Percentiles rank a stretch among this genome's conserved stretches.
Conservation (phyloP, 2,113 vertebrate genomes). For the Asarcornis scutulata region DNA sequence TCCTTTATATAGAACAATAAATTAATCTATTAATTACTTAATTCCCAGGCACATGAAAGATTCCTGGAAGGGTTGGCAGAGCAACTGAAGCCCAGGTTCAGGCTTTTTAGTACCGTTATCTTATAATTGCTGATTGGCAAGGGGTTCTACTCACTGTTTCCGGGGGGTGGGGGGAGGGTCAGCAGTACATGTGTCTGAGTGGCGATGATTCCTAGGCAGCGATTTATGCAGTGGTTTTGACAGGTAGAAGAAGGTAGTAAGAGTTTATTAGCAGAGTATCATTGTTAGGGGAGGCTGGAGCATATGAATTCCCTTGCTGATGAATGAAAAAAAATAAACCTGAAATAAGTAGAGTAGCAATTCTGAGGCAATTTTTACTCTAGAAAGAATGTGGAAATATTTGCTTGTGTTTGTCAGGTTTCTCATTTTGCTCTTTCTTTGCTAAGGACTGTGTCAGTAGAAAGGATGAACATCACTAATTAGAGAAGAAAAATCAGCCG, state of each 20-base stretch:
- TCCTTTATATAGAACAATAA: constrained; percentile 7
- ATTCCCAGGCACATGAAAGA: constrained; percentile 8
- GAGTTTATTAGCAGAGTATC: constrained; percentile 35
- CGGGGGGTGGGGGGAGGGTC: background rate
- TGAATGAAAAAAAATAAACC: constrained; percentile 27
- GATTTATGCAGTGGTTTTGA: constrained; percentile 16
- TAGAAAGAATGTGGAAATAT: constrained; percentile 37
- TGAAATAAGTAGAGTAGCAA: background rate
- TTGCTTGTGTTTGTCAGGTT: constrained; percentile 17
- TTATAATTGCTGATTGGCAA: constrained; percentile 62
- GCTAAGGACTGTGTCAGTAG: background rate
- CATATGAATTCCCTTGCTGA: constrained; percentile 12
- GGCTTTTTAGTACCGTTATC: constrained; percentile 56
- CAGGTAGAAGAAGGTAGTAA: constrained; percentile 33
- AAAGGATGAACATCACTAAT: constrained; percentile 45
- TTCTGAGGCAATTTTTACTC: constrained; percentile 32
- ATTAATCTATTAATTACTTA: constrained; percentile 52
- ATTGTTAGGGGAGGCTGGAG: background rate
- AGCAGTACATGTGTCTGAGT: background rate
- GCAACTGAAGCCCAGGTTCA: constrained; percentile 8
- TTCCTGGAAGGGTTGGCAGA: constrained; percentile 36
- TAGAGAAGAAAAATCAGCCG: constrained; percentile 47
- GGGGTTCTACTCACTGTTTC: constrained; percentile 12
- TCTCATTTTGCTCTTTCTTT: background rate
- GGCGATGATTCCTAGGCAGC: background rate